Evolutionary conservation across 2,797 vertebrate species (phyloP), one percentile per base, ranked within the genome.

Genomic region (Bovichtus variegatus): DNA sequence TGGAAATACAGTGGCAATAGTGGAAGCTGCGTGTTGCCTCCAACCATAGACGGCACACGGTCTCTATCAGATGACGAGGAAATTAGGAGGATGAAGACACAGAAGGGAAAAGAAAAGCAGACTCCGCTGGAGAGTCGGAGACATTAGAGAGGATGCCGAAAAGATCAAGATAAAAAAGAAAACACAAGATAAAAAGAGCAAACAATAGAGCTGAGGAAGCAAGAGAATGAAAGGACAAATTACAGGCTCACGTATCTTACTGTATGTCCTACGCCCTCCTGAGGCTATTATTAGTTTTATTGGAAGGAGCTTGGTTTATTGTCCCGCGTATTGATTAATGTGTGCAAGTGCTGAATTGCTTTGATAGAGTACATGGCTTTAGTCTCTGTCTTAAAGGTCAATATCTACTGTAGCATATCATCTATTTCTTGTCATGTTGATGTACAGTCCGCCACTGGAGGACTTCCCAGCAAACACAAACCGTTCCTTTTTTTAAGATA

Each of bases 311-410:
- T 2, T 4, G 2, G 2, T 38, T 38, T 66, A 54, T 71, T 53
- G 34, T 76, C 21, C 31, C 68, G 46, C 44, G 29, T 78, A 78
- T 76, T 76, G 73, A 80, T 81, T 71, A 54, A 62, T 38, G 36
- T 21, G 53, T 47, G 54, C 31, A 25, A 0, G 4, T n/a, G n/a
- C 46, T 61, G 34, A 38, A 38, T 34, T 25, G 63, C 41, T 51
- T 41, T 63, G 18, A 80, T 43, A 25, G 70, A 51, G 34, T 36
- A 2, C 19, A 44, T 8, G 1, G 10, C 19, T 44, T 59, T 38
- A 11, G 65, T 51, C 27, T 58, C n/a, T 64, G 34, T 76, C 49
- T 63, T 55, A 23, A 58, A 69, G 72, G 69, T 81, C 74, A 76
- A 25, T 3, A 34, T 6, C 8, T 34, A 9, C 23, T 19, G 65